Evolutionary conservation across 1,140 invertebrate species (phyloP), one percentile per base, ranked within the genome.

Genomic region (Neodiprion lecontei): DNA sequence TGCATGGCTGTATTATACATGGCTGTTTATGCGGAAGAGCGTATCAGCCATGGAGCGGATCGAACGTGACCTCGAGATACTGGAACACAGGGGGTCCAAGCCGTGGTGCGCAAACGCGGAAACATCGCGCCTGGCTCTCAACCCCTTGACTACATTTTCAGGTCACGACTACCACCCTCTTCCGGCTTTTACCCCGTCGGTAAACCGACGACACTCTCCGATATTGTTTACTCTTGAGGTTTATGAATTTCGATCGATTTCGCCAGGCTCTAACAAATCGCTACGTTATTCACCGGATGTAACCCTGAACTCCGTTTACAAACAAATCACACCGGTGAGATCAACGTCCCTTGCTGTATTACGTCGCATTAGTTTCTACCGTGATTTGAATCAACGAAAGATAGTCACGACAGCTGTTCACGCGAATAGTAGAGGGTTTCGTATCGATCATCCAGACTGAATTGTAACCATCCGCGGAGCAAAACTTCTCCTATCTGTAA

Each of bases 51-150:
- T 65, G 12, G 67, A 69, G 21, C 40, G 10, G 17, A 23, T 14
- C 67, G 17, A 14, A 65, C 61, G 61, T 65, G 12, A 17, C 61
- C 12, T 65, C 67, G 67, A 12, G 21, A 69, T 14, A 69, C 67
- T 69, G 74, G 70, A 77, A 77, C 74, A 70, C 72, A 72, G 77
- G 74, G 77, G 77, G 76, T 74, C 74, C 75, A 75, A 76, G 11
- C 21, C 67, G 28, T 67, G 40, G 12, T 75, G 74, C 66, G 50
- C 74, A 74, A 7, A 53, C 53, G 14, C 23, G 74, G 67, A 69
- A 69, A 69, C 21, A 23, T 23, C 11, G 40, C 17, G 67, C 67
- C 40, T 65, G 28, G 5, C 53, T 69, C 67, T 47, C 40, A 47
- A 69, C 40, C 17, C 67, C 40, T 69, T 47, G 67, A 21, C 11